Conservation (phyloP, 2,113 vertebrate species). For the Lampris megalopsis region DNA sequence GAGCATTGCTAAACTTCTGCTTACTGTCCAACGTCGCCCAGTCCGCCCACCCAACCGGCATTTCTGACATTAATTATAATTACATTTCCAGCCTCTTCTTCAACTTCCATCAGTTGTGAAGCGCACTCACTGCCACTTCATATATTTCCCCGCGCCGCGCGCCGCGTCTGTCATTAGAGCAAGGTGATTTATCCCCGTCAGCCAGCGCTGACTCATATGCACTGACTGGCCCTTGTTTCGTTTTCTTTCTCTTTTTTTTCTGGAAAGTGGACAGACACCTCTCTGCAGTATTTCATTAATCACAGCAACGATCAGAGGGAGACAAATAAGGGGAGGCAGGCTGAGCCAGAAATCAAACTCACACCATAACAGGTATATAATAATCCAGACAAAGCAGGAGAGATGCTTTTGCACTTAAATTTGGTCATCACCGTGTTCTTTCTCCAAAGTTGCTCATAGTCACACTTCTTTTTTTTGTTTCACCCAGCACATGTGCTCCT, state of each 20-base stretch:
- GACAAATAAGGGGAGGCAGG: conserved; percentile 47
- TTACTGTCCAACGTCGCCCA: conserved; percentile 51
- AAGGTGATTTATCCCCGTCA: conserved; percentile 51
- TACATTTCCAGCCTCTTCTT: conserved; percentile 66
- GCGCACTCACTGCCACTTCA: conserved; percentile 59
- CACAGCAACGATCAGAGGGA: conserved; percentile 49
- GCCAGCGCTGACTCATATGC: conserved; percentile 34
- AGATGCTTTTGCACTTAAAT: not conserved
- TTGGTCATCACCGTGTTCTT: conserved; percentile 23
- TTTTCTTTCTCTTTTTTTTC: conserved; percentile 13
- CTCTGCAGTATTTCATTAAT: conserved; percentile 57
- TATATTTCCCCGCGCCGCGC: conserved; percentile 33
- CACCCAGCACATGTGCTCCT: conserved; percentile 26
- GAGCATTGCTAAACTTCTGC: conserved; percentile 28
- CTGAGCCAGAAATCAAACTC: conserved; percentile 47
- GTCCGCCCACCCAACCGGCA: conserved; percentile 29
- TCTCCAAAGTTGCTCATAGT: conserved; percentile 27
- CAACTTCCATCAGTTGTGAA: conserved; percentile 30
- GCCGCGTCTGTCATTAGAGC: conserved; percentile 22
- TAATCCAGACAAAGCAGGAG: conserved; percentile 24
- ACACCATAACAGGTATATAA: not conserved
- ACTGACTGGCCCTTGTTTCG: conserved; percentile 38
- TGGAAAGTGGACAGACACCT: conserved; percentile 27
- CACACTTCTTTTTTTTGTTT: no score
- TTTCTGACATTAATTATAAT: conserved; percentile 51